phyloP scores from a whole-genome alignment of 2,797 vertebrate genomes.

The Clarias fuscus region DNA sequence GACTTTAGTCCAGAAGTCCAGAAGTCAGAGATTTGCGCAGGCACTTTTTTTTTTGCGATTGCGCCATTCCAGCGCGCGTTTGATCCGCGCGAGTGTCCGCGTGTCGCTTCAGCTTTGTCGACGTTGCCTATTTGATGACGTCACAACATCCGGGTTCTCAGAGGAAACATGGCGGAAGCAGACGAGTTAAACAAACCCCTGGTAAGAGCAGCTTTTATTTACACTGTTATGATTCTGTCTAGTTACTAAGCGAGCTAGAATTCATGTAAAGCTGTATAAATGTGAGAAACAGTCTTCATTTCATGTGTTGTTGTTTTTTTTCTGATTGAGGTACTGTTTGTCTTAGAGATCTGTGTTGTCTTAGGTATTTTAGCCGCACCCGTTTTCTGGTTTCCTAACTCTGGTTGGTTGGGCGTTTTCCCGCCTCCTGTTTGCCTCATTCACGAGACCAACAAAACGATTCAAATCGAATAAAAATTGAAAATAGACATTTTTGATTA shows the following conservation, averaged over 20 bases:
- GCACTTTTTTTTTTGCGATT: background rate
- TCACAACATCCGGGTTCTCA: slow-evolving; percentile 38
- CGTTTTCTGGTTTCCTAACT: background rate
- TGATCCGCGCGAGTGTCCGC: background rate
- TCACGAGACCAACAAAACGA: too few relatives aligned
- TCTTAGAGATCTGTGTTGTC: background rate
- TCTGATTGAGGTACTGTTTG: background rate
- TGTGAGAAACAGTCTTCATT: background rate
- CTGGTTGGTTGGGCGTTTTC: background rate
- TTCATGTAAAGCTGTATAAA: background rate
- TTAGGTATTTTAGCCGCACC: background rate
- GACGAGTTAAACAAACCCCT: slow-evolving; percentile 72
- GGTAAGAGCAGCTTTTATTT: slow-evolving; percentile 52
- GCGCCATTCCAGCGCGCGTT: background rate
- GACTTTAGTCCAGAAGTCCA: background rate
- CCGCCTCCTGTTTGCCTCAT: background rate
- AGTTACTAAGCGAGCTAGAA: background rate
- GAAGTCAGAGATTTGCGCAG: background rate
- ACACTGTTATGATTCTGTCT: background rate
- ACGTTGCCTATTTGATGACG: slow-evolving; percentile 48
- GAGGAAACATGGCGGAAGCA: slow-evolving; percentile 73
- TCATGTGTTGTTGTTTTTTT: background rate
- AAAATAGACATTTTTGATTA: too few relatives aligned
- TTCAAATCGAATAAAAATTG: background rate
- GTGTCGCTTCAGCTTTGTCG: slow-evolving; percentile 34